Base-by-base conservation (phyloP, 2,113 vertebrate species). In the Sceloporus undulatus region DNA sequence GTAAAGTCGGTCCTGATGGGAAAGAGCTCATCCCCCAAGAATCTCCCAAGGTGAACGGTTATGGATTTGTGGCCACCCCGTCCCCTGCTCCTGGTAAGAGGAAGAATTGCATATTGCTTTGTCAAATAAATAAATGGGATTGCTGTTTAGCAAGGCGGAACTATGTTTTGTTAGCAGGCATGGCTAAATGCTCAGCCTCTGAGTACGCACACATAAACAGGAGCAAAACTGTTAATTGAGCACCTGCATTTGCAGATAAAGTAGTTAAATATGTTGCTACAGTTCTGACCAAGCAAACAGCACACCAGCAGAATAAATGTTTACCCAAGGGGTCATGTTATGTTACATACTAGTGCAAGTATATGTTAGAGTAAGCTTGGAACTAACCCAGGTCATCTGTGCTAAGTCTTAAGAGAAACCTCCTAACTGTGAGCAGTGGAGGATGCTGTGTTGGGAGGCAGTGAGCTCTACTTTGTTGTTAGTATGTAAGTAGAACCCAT, bases 1-100 rank as follows among this genome's bases (percentile, higher is more conserved):
- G 99, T 78, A 99, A 99, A 95, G 99, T 99, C 1, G 99, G 99
- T 18, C 99, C 99, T 0, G 99, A 99, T 27, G 99, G 99, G 68
- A 99, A 99, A 94, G 99, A 99, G 70, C 97, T 99, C 29, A 98
- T 99, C 82, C 98, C 99, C 11, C 98, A 99, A 59, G 99, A 99
- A 25, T 98, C 98, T 74, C 98, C 99, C 8, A 97, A 98, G 92
- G 98, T 99, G 48, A 99, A 98, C 0, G 98, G 98, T 11, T 99
- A 98, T 88, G 98, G 98, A 87, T 99, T 96, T 87, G 98, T 98
- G 84, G 96, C 96, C 59, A 98, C 98, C 0, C 98, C 99, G 0
- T 99, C 98, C 34, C 98, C 98, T 85, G 98, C 97, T 18, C 99
- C 99, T 85, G 99, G 99, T 99, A 94, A 98, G 96, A 91, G 4